A percentile compares a stretch with the other conserved stretches of the same genome.
Conservation (phyloP, 2,113 vertebrate species). For the Poeciliopsis turrubarensis region DNA sequence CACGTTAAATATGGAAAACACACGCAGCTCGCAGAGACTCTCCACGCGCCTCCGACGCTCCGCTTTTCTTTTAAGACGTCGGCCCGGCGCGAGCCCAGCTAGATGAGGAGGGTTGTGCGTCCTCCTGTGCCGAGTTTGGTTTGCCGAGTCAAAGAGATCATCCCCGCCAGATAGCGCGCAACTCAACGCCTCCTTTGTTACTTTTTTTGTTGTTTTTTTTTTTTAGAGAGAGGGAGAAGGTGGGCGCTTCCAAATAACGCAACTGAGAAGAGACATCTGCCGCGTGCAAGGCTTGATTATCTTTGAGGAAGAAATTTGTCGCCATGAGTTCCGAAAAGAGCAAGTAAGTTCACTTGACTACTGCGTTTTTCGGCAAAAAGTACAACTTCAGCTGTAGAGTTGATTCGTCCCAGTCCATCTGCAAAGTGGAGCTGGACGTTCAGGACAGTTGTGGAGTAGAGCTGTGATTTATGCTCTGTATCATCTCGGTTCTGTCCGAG, state of each 20-base stretch:
- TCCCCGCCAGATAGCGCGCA: constrained; percentile 38
- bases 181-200: background rate
- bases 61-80: constrained; percentile 25
- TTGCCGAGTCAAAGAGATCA: constrained; percentile 32
- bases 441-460: too few relatives aligned
- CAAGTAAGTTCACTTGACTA: constrained; percentile 74
- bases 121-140: background rate
- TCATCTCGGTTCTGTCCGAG: too few relatives aligned
- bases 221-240: background rate
- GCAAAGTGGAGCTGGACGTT: too few relatives aligned
- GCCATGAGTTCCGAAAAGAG: constrained; percentile 78
- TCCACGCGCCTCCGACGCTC: constrained; percentile 19
- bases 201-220: background rate
- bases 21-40: constrained; percentile 46
- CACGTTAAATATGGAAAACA: constrained; percentile 80
- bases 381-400: background rate
- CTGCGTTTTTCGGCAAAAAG: background rate
- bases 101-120: constrained; percentile 43
- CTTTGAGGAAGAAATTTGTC: background rate
- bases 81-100: background rate
- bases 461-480: too few relatives aligned
- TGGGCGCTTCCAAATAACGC: background rate
- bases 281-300: constrained; percentile 4
- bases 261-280: background rate
- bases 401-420: background rate